Base-by-base conservation (phyloP, 2,888 invertebrate genomes). In the Eupithecia subfuscata region DNA sequence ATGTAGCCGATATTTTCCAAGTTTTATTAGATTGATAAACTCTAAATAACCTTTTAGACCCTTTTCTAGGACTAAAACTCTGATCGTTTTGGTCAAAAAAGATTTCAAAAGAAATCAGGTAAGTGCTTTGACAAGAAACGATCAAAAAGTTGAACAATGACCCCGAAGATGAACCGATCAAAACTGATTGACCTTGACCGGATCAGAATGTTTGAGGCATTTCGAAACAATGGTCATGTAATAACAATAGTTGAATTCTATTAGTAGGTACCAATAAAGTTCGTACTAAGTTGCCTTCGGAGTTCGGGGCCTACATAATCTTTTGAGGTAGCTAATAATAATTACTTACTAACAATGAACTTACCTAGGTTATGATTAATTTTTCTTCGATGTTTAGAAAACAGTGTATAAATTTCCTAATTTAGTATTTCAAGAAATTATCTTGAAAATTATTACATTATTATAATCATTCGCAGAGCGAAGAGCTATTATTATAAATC, bases 171-270 rank as follows among this genome's bases (percentile, higher is more conserved):
- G 56, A 40, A 73, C 65, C 69, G 48, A 74, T 70, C 71, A 75
- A 71, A 74, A 64, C 25, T 78, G 82, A 83, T 83, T 79, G 82
- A 79, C 78, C 81, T 82, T 82, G 82, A 77, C 82, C 83, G 69
- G 74, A 75, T 81, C 79, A 80, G 81, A 81, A 64, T 64, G 80
- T 79, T 82, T 82, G 81, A 82, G 78, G 73, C 76, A 83, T 82
- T 80, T 78, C 87, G 86, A 91, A 92, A 92, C 92, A 92, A 92
- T 89, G 87, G 88, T 25, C 60, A 60, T 60, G 60, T 25, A 25
- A 25, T 60, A 12, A 5, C 22, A 60, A 56, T 22, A 56, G n/a
- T 22, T 11, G 11, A 56, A 56, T 56, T 56, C 2, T 56, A 40
- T 40, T 56, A 0, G 7, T 9, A n/a, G 0, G 7, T 37, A 4